phyloP scores from a whole-genome alignment of 2,888 invertebrate genomes.

The Plusia festucae region DNA sequence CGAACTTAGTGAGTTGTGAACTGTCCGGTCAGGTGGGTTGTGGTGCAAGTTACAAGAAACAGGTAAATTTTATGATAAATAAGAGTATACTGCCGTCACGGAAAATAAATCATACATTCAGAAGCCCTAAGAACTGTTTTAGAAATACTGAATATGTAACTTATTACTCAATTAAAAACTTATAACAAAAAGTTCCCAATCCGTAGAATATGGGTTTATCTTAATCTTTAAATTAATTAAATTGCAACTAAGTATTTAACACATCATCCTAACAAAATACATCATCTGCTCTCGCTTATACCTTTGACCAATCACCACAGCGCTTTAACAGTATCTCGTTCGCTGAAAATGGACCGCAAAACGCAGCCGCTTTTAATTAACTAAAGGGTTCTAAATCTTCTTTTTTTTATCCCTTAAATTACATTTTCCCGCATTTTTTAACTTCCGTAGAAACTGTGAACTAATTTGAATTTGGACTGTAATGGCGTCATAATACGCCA shows the following conservation, averaged over 20 bases:
- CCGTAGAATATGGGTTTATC: too few species aligned
- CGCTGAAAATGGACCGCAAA: slow-evolving; percentile 62
- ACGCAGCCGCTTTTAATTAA: slow-evolving; percentile 66
- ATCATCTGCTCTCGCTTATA: neutral
- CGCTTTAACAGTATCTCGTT: slow-evolving; percentile 25
- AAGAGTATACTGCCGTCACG: neutral
- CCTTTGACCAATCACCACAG: slow-evolving; percentile 30
- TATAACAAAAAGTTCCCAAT: too few species aligned
- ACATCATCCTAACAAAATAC: too few species aligned
- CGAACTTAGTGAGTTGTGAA: slow-evolving; percentile 48
- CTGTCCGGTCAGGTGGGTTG: slow-evolving; percentile 46
- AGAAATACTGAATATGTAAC: too few species aligned
- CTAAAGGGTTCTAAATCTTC: slow-evolving; percentile 58
- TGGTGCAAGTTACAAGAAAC: slow-evolving; percentile 16
- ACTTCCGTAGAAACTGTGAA: slow-evolving; percentile 20
- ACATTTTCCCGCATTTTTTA: slow-evolving; percentile 38
- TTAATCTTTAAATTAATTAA: too few species aligned
- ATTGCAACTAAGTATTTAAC: too few species aligned
- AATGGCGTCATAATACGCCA: slow-evolving; percentile 17
- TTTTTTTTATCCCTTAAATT: slow-evolving; percentile 38
- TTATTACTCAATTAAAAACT: too few species aligned
- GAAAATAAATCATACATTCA: too few species aligned
- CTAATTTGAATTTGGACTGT: slow-evolving; percentile 27
- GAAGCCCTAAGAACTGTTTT: neutral
- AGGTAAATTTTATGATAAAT: neutral